Percentiles rank a stretch among this genome's conserved stretches.
These are phyloP conservation scores for Ernsta delagoae DNA, from an alignment of 2,888 invertebrate species.

Conservation along the genomic window DNA sequence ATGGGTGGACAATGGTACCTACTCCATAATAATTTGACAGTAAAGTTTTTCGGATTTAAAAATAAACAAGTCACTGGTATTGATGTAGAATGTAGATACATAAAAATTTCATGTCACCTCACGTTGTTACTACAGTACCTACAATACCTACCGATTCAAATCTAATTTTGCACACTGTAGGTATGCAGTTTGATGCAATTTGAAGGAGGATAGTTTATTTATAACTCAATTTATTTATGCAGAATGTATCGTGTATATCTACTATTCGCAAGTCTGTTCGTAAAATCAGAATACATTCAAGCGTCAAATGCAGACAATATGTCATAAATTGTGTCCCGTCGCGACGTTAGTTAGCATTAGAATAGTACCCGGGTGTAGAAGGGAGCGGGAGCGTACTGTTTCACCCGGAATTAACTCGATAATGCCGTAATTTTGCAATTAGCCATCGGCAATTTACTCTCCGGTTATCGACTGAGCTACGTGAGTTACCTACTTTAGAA, in stretches of 20 bases:
- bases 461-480: constrained; percentile 55
- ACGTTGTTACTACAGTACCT: too few relatives aligned
- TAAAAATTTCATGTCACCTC: too few relatives aligned
- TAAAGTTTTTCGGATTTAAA: too few relatives aligned
- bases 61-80: too few relatives aligned
- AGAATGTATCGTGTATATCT: constrained; percentile 14
- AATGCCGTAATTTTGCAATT: constrained; percentile 81
- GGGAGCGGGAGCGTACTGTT: constrained; percentile 58
- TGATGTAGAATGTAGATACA: too few relatives aligned
- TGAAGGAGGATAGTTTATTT: too few relatives aligned
- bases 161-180: too few relatives aligned
- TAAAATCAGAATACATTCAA: constrained; percentile 37
- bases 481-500: constrained; percentile 45
- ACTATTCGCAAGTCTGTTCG: constrained; percentile 7
- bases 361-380: constrained; percentile 53
- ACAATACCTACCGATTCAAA: too few relatives aligned
- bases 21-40: too few relatives aligned
- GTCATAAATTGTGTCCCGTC: constrained; percentile 58
- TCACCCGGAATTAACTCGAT: constrained; percentile 80
- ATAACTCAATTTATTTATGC: too few relatives aligned
- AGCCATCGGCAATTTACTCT: constrained; percentile 72
- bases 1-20: too few relatives aligned
- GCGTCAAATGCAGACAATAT: constrained; percentile 62
- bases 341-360: constrained; percentile 28
- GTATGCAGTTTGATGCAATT: too few relatives aligned